Evolutionary conservation across 2,113 vertebrate genomes (phyloP).

Genomic region (Heterocephalus glaber): DNA sequence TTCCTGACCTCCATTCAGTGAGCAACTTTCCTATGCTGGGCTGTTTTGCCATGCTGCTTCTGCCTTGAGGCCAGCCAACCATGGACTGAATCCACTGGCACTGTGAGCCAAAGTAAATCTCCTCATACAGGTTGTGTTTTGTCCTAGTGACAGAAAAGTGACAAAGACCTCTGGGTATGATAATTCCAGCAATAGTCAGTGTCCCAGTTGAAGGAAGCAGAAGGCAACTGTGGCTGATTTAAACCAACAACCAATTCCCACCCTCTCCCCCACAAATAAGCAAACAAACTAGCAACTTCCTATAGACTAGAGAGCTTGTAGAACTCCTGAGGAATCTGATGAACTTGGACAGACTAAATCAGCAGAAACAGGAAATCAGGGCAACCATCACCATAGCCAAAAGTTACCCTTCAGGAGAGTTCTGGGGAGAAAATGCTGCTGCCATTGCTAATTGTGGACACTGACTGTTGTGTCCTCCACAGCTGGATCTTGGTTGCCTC

Average conservation of each 20-base stretch:
- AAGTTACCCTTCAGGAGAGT: not conserved
- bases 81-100: not conserved
- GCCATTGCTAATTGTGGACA: fast-evolving
- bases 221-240: not conserved
- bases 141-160: not conserved
- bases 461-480: too few species aligned
- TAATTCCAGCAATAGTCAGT: not conserved
- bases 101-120: not conserved
- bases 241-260: not conserved
- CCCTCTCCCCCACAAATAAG: too few species aligned
- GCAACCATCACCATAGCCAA: not conserved
- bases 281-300: not conserved
- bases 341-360: too few species aligned
- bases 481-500: not conserved
- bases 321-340: not conserved
- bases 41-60: not conserved
- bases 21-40: not conserved
- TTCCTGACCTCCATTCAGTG: not conserved
- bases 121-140: not conserved
- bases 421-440: not conserved
- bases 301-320: too few species aligned
- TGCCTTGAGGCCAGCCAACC: not conserved
- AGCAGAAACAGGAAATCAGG: not conserved
- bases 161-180: not conserved
- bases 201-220: not conserved